Evolutionary conservation across 37 sponge, comb jelly and placozoan species (phyloP).

Genomic region (Petrosia ficiformis): DNA sequence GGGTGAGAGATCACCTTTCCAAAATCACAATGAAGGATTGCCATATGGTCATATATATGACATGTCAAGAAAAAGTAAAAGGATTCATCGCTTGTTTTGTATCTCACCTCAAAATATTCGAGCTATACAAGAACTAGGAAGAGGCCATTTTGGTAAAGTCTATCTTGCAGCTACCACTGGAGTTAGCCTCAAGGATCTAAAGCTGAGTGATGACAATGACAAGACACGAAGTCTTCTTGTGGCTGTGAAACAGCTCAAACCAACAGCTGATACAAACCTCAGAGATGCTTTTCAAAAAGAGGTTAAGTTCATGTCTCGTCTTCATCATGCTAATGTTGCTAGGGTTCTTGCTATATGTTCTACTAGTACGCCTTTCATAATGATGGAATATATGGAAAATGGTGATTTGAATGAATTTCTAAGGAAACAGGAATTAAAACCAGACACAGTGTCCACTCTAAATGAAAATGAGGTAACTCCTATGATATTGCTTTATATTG

Average conservation of each 20-base stretch:
- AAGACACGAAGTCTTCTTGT: constrained; percentile 54
- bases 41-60: constrained; percentile 56
- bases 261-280: constrained; percentile 29
- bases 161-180: constrained; percentile 50
- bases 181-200: constrained; percentile 58
- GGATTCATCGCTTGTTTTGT: neutral
- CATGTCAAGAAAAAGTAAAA: constrained; percentile 1
- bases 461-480: constrained; percentile 41
- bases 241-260: constrained; percentile 76
- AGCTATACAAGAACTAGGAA: constrained; percentile 44
- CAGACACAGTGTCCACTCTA: constrained; percentile 14
- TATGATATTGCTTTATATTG: constrained; percentile 66
- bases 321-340: constrained; percentile 71
- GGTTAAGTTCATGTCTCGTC: constrained; percentile 69
- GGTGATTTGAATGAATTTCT: constrained; percentile 83
- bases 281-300: constrained; percentile 64
- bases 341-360: constrained; percentile 68
- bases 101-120: constrained; percentile 26
- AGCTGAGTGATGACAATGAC: constrained; percentile 29
- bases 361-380: constrained; percentile 24
- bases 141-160: constrained; percentile 66
- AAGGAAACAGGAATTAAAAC: constrained; percentile 50
- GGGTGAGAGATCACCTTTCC: neutral
- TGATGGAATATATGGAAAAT: constrained; percentile 96
- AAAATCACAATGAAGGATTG: neutral